These are phyloP conservation scores for Saimiri boliviensis DNA, from an alignment of 2,113 vertebrate species.

Conservation along the genomic window DNA sequence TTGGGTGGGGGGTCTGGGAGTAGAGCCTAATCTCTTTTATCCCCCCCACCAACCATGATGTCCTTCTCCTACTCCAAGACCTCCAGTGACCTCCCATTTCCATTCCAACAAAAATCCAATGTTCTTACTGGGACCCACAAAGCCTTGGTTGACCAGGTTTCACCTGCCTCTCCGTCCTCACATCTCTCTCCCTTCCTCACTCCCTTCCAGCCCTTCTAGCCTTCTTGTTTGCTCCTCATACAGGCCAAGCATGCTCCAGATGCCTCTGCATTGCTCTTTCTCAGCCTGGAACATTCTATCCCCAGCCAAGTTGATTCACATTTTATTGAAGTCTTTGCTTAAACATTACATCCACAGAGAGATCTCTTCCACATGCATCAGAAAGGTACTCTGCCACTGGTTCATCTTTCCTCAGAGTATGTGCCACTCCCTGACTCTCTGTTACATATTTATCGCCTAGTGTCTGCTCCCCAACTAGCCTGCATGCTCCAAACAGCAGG, in stretches of 20 bases:
- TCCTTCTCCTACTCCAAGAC: neutral
- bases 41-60: neutral
- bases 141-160: neutral
- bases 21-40: too few species aligned
- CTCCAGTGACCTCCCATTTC: neutral
- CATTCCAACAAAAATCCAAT: neutral
- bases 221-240: neutral
- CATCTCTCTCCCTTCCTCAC: too few species aligned
- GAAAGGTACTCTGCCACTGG: rapidly evolving
- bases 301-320: neutral
- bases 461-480: too few species aligned
- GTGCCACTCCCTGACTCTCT: too few species aligned
- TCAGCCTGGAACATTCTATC: neutral
- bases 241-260: neutral
- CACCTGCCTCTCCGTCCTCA: too few species aligned
- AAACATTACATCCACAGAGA: neutral
- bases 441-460: too few species aligned
- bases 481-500: neutral
- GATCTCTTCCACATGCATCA: neutral
- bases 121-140: neutral
- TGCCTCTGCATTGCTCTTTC: neutral
- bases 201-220: neutral
- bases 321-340: neutral
- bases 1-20: too few species aligned
- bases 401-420: neutral